Base-by-base conservation (phyloP, 2,113 vertebrate genomes). In the Mobula birostris region DNA sequence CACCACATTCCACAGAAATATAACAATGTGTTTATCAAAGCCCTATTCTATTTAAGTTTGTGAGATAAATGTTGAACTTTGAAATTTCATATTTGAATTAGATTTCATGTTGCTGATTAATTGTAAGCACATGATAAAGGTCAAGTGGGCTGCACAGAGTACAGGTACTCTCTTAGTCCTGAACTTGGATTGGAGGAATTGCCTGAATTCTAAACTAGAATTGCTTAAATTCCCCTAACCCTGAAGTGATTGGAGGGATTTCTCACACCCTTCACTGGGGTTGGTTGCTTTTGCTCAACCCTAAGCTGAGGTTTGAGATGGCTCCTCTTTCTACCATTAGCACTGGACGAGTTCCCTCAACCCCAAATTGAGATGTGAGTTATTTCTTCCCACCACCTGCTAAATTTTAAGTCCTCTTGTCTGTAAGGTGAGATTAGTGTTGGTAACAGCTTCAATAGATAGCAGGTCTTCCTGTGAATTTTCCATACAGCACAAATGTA, bases 11-110 rank as follows among this genome's bases (percentile, higher is more conserved):
- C 63, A 66, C 40, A 63, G 61, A 61, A 90, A 6, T 15, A 3
- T 17, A 32, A 32, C 85, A 90, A 58, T 29, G 24, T 19, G n/a
- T 0, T 66, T 66, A 90, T 90, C 85, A 63, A 63, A 90, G 15
- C 6, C 5, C 4, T 5, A 32, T 32, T 90, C 5, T 90, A 29
- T 32, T 61, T 32, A 32, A 66, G n/a, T 90, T n/a, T 32, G 7
- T 32, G 61, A 32, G 61, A 90, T 90, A 90, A 90, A 63, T n/a
- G 32, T 19, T 90, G 85, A 90, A 68, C 85, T 90, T 90, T 90
- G 61, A 29, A 90, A 66, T 66, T 17, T 66, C 61, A 68, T 32
- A n/a, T 90, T 19, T 68, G 85, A 90, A 66, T 90, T 90, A 66
- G 5, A 90, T 14, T 90, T 90, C 14, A 32, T 90, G 21, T n/a